Evolutionary conservation across 2,888 invertebrate genomes (phyloP).

Genomic region (Chrysolina oricalcia): DNA sequence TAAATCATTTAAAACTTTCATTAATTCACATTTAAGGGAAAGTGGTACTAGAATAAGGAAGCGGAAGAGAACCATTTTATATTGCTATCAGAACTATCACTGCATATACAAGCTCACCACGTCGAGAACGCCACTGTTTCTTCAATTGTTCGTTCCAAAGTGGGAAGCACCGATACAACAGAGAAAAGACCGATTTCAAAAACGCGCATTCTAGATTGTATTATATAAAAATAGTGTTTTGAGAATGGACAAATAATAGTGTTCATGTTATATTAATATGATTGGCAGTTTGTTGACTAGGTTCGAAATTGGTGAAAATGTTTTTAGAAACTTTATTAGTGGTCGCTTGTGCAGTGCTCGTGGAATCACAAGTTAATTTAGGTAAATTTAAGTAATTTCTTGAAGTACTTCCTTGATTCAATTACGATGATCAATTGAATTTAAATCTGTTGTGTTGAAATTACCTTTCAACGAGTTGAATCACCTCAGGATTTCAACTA

Average conservation of each 20-base stretch:
- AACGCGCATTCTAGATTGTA: neutral
- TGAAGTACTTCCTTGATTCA: neutral
- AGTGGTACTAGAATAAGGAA: neutral
- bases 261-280: conserved; percentile 4
- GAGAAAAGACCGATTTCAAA: neutral
- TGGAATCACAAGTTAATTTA: conserved; percentile 55
- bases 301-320: conserved; percentile 33
- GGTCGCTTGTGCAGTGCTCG: conserved; percentile 39
- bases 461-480: too few relatives aligned
- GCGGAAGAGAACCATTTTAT: neutral
- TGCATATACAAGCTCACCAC: neutral
- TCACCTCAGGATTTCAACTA: too few relatives aligned
- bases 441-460: too few relatives aligned
- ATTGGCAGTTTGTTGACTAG: neutral
- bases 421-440: too few relatives aligned
- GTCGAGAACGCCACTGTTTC: conserved; percentile 18
- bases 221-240: conserved; percentile 22
- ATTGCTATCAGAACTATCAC: neutral
- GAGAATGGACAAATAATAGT: neutral
- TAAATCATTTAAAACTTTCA: neutral
- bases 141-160: neutral
- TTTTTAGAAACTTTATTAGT: conserved; percentile 34
- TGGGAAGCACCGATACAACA: conserved; percentile 1
- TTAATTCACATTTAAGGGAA: neutral
- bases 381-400: conserved; percentile 43